A percentile compares a stretch with the other conserved stretches of the same genome.
phyloP scores from a whole-genome alignment of 2,797 vertebrate genomes.

The Megaceryle alcyon region DNA sequence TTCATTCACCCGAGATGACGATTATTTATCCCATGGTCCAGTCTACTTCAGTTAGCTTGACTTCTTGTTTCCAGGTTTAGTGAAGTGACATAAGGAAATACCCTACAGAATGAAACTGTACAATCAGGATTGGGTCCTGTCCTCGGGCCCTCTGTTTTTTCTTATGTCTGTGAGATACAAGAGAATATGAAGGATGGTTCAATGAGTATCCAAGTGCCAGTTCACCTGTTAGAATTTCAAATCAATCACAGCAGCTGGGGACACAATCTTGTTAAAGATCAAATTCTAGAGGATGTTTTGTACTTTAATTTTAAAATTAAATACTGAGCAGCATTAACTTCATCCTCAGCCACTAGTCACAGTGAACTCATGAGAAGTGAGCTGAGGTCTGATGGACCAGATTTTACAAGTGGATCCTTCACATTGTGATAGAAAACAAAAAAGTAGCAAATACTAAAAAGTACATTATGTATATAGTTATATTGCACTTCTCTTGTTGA shows the following conservation, averaged over 20 bases:
- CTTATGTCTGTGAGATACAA: not conserved
- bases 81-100: not conserved
- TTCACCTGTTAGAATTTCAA: not conserved
- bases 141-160: not conserved
- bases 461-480: constrained; percentile 23
- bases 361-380: not conserved
- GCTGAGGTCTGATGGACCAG: not conserved
- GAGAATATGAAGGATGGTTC: not conserved
- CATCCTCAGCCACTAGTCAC: not conserved
- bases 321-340: not conserved
- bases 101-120: not conserved
- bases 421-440: not conserved
- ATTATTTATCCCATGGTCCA: not conserved
- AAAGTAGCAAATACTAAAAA: constrained; percentile 10
- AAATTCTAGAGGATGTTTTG: not conserved
- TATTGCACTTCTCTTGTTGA: constrained; percentile 36
- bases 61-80: not conserved
- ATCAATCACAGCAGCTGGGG: not conserved
- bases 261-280: not conserved
- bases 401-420: not conserved
- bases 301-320: not conserved
- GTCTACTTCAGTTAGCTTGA: not conserved
- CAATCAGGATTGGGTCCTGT: not conserved
- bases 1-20: not conserved
- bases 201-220: not conserved